Base-by-base conservation (phyloP, 2,888 invertebrate species). In the Nemoura dubitans region DNA sequence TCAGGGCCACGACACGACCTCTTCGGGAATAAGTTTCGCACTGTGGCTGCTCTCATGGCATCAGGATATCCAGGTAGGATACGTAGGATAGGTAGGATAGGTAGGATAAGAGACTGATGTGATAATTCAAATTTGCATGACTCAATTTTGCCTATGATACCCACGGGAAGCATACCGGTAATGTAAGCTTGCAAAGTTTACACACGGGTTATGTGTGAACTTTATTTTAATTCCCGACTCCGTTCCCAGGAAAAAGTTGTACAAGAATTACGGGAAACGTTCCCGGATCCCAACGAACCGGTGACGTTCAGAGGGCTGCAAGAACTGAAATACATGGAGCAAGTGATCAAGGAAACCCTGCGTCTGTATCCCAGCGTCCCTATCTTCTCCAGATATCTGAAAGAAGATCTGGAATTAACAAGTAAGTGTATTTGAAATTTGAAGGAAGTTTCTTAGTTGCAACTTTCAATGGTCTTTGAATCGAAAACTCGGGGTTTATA, bases 301-400 rank as follows among this genome's bases (percentile, higher is more conserved):
- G 92, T 93, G 0, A 93, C 92, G 1, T 92, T 94, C 91, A 93
- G 93, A 78, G 94, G 94, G 88, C 90, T 95, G n/a, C 91, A 93
- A 87, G 92, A 93, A 86, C 94, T 95, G 94, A 92, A 93, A 87
- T 95, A 95, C 89, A 91, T 95, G 88, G 95, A 95, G 89, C 93
- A 94, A 89, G 95, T 95, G 89, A 94, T 96, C 84, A 95, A 95
- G 90, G 95, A 95, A 90, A 92, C 94, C 0, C 89, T 95, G 85
- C 91, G 95, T 83, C 90, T 95, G 16, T 95, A 93, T 88, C 95
- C 96, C 0, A 95, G 95, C 89, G 95, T 95, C 5, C 94, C 94
- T 10, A 26, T 87, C n/a, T 87, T 59, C 43, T 83, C 89, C 26
- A 87, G 90, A 21, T 7, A 77, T 7, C 76, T 90, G 2, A 86